Base-by-base conservation (phyloP, 2,888 invertebrate species). In the Coleophora flavipennella region DNA sequence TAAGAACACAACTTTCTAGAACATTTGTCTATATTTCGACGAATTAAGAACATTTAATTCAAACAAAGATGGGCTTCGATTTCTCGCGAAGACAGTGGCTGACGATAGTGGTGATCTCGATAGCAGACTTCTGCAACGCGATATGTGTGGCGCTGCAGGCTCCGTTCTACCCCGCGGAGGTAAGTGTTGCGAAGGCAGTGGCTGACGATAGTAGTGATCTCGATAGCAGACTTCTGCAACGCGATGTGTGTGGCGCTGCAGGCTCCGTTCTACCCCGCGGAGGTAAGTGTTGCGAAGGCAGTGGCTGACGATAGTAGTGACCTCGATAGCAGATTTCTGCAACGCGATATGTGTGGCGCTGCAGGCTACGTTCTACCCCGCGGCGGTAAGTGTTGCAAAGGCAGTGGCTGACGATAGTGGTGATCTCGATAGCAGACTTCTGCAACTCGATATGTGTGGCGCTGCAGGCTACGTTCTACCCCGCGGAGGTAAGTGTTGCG, bases 91-190 rank as follows among this genome's bases (percentile, higher is more conserved):
- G 92, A 58, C 94, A 94, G 76, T 92, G 92, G 91, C 71, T 91
- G 53, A 93, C 92, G 1, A 84, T 94, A 33, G 80, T 92, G 31
- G 91, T 92, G 35, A 92, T 94, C 63, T 90, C 92, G 25, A 87
- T 93, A 46, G 92, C 92, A 11, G 93, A 94, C 73, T 93, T 94
- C 71, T 92, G 92, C 57, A 92, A 93, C 65, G 94, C 94, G 2
- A 89, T 94, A 46, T 93, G 93, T 69, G 92, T 94, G 1, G 93
- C 94, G 0, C 72, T 94, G 1, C 94, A 94, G 62, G 94, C 94
- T 1, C 94, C 94, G 0, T 94, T 95, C 70, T 95, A 94, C 67
- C 94, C 94, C 0, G 86, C 88, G 59, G 94, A 94, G 89, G 93
- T 93, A 75, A 83, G 88, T 63, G 44, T 28, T n/a, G 1, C 88